phyloP scores from a whole-genome alignment of 2,888 invertebrate genomes.

The Gandaritis pyraliata region DNA sequence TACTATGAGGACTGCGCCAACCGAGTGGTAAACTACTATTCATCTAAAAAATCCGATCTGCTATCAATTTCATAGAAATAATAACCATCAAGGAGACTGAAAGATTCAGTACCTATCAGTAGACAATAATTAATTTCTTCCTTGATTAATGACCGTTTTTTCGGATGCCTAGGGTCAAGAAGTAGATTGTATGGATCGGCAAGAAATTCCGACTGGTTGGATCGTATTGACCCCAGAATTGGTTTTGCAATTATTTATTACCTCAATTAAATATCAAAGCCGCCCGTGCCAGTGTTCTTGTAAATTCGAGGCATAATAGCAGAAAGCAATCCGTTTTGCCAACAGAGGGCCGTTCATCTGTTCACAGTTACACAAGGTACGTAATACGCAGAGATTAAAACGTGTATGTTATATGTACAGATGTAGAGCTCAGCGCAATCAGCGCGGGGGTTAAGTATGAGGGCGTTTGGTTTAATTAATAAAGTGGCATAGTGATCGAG shows the following conservation, averaged over 20 bases:
- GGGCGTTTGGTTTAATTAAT: constrained; percentile 61
- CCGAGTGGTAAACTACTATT: neutral
- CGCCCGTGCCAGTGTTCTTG: constrained; percentile 4
- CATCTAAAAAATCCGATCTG: too few species aligned
- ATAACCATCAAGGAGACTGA: neutral
- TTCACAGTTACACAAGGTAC: constrained; percentile 30
- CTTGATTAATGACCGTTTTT: too few species aligned
- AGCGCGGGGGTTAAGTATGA: constrained; percentile 52
- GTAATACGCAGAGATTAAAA: constrained; percentile 27
- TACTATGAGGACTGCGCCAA: neutral
- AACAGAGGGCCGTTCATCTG: constrained; percentile 29
- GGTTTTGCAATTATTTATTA: constrained; percentile 17
- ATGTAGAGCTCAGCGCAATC: constrained; percentile 53
- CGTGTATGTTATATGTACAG: constrained; percentile 25
- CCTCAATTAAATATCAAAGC: constrained; percentile 18
- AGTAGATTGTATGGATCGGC: neutral
- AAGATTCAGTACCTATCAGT: neutral
- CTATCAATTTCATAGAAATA: too few species aligned
- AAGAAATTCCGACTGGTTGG: neutral
- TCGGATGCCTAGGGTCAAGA: too few species aligned
- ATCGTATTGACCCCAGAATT: neutral
- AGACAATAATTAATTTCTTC: too few species aligned
- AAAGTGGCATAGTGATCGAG: constrained; percentile 35
- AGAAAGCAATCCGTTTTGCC: constrained; percentile 32
- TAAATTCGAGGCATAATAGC: constrained; percentile 20